Percentiles rank a stretch among this genome's conserved stretches.
Evolutionary conservation across 2,888 invertebrate genomes (phyloP).

Genomic region (Acholoe squamosa): DNA sequence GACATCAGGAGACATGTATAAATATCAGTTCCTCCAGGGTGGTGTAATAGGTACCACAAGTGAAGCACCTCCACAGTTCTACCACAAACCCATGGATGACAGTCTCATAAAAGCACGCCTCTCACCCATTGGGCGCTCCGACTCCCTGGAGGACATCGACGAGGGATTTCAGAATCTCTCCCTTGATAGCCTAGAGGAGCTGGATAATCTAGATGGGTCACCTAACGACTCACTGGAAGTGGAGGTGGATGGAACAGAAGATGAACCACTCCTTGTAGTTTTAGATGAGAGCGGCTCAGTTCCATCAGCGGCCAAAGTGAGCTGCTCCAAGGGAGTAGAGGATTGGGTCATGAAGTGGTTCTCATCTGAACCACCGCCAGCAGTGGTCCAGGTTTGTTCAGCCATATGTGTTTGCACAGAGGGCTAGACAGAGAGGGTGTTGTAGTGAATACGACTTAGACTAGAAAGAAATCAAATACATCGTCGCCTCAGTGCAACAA

Average conservation of each 20-base stretch:
- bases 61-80: neutral
- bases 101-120: neutral
- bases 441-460: no score
- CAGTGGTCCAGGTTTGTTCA: no score
- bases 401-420: no score
- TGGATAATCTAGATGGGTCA: neutral
- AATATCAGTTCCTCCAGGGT: neutral
- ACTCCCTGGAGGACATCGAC: constrained; percentile 20
- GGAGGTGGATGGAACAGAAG: neutral
- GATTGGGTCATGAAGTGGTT: neutral
- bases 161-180: constrained; percentile 2
- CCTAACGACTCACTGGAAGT: constrained; percentile 26
- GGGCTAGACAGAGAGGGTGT: no score
- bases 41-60: neutral
- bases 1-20: neutral
- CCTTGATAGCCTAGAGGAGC: constrained; percentile 24
- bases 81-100: neutral
- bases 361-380: neutral
- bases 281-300: neutral
- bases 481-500: no score
- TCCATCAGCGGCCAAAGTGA: neutral
- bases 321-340: neutral
- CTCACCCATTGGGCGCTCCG: neutral
- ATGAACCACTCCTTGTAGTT: neutral
- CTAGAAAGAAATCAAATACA: no score